Evolutionary conservation across 2,113 vertebrate genomes (phyloP), one percentile per base, ranked within the genome.

Genomic region (Sardina pilchardus): DNA sequence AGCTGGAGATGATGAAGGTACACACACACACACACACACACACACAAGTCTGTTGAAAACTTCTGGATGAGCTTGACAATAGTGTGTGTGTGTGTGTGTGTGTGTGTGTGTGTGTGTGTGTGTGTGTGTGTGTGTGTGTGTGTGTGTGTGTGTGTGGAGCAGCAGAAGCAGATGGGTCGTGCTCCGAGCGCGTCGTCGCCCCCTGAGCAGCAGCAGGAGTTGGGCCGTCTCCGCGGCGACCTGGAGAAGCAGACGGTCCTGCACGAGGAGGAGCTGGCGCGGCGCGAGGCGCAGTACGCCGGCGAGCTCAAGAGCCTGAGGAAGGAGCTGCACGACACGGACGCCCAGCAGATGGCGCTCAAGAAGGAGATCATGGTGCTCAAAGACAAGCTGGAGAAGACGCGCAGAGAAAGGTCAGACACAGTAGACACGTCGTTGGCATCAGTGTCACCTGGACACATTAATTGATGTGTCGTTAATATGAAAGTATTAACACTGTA

Each of bases 331-430:
- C 94, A 96, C 24, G 98, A 99, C 45, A 96, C 97, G 0, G 98
- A 99, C 94, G 96, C 96, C 90, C 97, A 98, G 82, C 97, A 98
- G 34, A 96, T 99, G 84, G 94, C 96, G 86, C 96, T 99, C 88
- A 97, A 98, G 91, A 99, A 99, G 89, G 98, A 99, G 92, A 97
- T 99, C 89, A 94, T 98, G 94, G 92, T 99, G 93, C 96, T 99
- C 85, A 98, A 97, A 93, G 98, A 99, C 95, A 99, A 99, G 91
- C 93, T 99, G 88, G 98, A 99, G 87, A 99, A 99, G 93, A 97
- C 94, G 3, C 97, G 97, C 59, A 95, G 97, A 82, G 97, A 99
- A 92, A 98, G 97, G 98, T 98, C 81, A 19, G 56, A 16, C 26
- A 6, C 42, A 42, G 39, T 42, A 42, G 39, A 42, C 39, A 42